Evolutionary conservation across 2,797 vertebrate species (phyloP).

Genomic region (Pyrocephalus nanus): DNA sequence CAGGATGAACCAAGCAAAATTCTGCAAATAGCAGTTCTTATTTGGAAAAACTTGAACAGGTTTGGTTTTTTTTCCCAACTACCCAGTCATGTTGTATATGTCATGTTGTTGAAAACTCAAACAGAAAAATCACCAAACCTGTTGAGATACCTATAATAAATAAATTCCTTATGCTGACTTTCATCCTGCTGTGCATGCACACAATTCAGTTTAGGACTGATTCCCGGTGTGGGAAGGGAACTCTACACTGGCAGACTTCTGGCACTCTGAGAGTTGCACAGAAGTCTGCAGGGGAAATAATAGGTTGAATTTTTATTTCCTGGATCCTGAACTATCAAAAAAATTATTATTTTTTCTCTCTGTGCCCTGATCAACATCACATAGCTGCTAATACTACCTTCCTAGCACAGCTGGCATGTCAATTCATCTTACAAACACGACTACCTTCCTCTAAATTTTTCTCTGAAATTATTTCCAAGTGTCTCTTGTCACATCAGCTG

Average conservation of each 20-base stretch:
- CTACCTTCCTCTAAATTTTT: background rate
- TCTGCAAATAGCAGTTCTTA: background rate
- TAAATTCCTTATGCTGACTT: background rate
- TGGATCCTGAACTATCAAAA: background rate
- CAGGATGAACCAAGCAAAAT: background rate
- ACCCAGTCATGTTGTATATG: background rate
- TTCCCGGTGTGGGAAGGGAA: background rate
- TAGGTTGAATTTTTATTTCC: background rate
- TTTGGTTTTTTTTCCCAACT: background rate
- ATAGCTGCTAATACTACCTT: background rate
- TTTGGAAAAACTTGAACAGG: background rate
- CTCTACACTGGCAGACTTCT: background rate
- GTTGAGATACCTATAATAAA: background rate
- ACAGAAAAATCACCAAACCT: background rate
- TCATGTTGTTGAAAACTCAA: background rate
- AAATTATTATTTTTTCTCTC: background rate
- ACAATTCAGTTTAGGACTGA: background rate
- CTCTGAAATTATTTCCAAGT: background rate
- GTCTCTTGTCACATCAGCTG: background rate
- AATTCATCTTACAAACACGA: background rate
- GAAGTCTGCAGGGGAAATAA: background rate
- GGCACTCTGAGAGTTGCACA: background rate
- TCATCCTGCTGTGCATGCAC: background rate
- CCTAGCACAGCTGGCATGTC: background rate
- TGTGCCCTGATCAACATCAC: background rate